phyloP scores from a whole-genome alignment of 2,113 vertebrate species.

The Myotis davidii region DNA sequence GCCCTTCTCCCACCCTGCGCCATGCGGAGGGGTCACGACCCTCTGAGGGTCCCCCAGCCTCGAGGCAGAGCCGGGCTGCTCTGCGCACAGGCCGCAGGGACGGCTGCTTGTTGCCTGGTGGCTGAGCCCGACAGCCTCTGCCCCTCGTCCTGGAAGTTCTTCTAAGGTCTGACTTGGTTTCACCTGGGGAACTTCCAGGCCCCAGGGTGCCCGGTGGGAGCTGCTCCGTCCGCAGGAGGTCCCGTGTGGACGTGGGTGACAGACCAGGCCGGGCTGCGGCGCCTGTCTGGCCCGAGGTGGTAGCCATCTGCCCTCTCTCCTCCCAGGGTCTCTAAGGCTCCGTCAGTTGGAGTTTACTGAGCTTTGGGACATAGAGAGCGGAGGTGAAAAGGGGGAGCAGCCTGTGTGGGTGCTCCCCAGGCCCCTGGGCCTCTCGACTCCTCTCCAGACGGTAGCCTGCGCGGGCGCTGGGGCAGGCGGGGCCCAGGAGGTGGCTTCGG shows the following conservation, averaged over 20 bases:
- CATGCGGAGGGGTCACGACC: accelerated
- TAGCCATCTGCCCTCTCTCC: background rate
- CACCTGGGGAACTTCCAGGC: background rate
- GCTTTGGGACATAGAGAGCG: background rate
- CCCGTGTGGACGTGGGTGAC: background rate
- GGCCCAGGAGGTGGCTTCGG: accelerated
- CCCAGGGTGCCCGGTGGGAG: background rate
- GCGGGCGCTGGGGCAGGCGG: too few species aligned
- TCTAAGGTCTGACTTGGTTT: background rate
- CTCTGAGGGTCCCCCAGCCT: background rate
- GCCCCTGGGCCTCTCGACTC: background rate
- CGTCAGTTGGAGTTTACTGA: background rate
- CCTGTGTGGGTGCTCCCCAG: accelerated
- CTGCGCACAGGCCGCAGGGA: accelerated
- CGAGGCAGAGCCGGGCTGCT: background rate
- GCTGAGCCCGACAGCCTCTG: background rate
- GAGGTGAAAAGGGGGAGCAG: background rate
- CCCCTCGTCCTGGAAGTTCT: background rate
- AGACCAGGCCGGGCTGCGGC: background rate
- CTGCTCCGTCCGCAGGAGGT: background rate
- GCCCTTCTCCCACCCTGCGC: background rate
- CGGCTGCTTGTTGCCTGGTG: background rate
- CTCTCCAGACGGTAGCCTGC: background rate
- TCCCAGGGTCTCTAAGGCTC: background rate
- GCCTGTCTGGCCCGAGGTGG: background rate